A percentile compares a stretch with the other conserved stretches of the same genome.
phyloP scores from a whole-genome alignment of 2,888 invertebrate genomes.

The Platerodrilus igneus region DNA sequence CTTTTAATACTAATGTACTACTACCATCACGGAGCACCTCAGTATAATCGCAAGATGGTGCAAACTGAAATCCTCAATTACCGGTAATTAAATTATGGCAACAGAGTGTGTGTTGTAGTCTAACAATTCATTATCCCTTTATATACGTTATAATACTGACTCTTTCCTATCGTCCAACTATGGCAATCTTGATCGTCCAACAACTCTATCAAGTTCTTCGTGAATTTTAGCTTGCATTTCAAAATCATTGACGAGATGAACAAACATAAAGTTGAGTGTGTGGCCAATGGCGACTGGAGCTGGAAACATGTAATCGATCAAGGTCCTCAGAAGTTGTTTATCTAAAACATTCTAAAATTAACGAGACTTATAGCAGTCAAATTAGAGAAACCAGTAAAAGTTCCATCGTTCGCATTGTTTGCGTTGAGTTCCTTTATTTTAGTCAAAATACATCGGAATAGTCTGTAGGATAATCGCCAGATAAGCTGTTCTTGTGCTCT shows the following conservation, averaged over 20 bases:
- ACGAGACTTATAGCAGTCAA: no score
- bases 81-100: no score
- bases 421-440: conserved; percentile 51
- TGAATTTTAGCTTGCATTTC: conserved; percentile 56
- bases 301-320: conserved; percentile 60
- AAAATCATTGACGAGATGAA: conserved; percentile 55
- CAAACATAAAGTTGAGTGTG: conserved; percentile 52
- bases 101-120: no score
- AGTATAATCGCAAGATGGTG: no score
- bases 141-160: no score
- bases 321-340: conserved; percentile 56
- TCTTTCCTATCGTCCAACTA: conserved; percentile 56
- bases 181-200: conserved; percentile 57
- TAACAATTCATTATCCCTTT: no score
- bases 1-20: no score
- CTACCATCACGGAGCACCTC: no score
- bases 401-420: conserved; percentile 26
- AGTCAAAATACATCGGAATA: conserved; percentile 61
- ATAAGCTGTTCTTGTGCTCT: conserved; percentile 47
- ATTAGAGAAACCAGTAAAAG: conserved; percentile 1
- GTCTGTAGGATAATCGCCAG: conserved; percentile 52
- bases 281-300: conserved; percentile 52
- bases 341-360: no score
- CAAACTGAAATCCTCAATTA: no score
- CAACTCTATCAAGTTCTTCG: conserved; percentile 58